Percentiles rank a stretch among this genome's conserved stretches.
These are phyloP conservation scores for Orbicella faveolata DNA, from an alignment of 64 coral and sea anemone species.

Conservation along the genomic window DNA sequence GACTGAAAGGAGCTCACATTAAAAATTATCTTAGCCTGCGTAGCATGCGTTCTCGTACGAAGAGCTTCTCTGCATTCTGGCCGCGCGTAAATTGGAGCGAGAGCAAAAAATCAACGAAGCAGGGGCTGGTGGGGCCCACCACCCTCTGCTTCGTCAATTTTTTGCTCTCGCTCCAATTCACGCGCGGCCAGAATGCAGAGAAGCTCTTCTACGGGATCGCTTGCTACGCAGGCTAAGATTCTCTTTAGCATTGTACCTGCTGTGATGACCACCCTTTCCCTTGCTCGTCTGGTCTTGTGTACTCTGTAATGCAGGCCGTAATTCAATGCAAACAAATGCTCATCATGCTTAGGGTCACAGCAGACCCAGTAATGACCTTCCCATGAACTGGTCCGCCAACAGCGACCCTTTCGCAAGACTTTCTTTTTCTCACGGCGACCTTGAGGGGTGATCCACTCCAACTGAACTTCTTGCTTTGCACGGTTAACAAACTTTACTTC, in stretches of 20 bases:
- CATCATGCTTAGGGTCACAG: conserved; percentile 45
- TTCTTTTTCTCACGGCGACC: conserved; percentile 54
- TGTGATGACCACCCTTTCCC: conserved; percentile 59
- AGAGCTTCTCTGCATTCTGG: no score
- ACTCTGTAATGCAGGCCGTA: conserved; percentile 49
- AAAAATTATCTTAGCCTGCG: no score
- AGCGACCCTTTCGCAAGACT: conserved; percentile 34
- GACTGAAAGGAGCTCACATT: no score
- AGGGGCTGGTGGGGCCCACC: no score
- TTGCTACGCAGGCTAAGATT: no score
- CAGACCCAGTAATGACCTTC: conserved; percentile 68
- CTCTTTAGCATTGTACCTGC: conserved; percentile 32
- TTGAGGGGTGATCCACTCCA: conserved; percentile 54
- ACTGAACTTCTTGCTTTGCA: conserved; percentile 46
- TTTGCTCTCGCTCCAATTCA: no score
- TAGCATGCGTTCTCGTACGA: no score
- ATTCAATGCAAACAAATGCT: conserved; percentile 56
- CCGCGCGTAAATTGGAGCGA: no score
- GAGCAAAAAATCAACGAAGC: no score
- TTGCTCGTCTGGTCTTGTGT: conserved; percentile 30
- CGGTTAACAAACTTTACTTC: conserved; percentile 73
- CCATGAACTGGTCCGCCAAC: conserved; percentile 59
- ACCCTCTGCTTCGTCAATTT: no score
- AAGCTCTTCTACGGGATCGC: no score
- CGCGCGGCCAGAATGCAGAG: no score